Conservation (phyloP, 2,888 invertebrate genomes). For the Drosophila atroscutellata region DNA sequence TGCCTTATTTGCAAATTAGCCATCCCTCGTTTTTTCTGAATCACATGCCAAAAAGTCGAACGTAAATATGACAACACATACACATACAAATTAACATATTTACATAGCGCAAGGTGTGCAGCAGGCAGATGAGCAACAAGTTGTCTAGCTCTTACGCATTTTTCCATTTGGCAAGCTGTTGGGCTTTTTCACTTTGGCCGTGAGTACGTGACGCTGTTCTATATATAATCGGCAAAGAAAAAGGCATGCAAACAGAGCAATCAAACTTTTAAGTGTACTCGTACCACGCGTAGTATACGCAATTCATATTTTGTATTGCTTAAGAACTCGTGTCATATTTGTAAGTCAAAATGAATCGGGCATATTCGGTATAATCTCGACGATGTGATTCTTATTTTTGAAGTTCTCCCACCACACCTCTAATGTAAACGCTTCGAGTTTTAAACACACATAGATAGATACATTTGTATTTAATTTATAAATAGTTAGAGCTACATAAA, state of each 20-base stretch:
- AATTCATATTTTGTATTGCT: conserved; percentile 2
- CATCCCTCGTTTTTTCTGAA: conserved; percentile 25
- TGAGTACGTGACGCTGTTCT: conserved; percentile 40
- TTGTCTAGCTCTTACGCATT: conserved; percentile 37
- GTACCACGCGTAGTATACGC: conserved; percentile 31
- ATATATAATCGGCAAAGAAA: conserved; percentile 26
- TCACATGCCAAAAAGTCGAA: conserved; percentile 34
- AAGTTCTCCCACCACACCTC: not conserved
- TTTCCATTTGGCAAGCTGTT: conserved; percentile 16
- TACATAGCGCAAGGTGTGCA: not conserved
- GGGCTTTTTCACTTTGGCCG: conserved; percentile 25
- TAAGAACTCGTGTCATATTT: not conserved
- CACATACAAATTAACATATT: not conserved
- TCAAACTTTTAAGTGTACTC: conserved; percentile 1
- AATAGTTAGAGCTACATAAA: conserved; percentile 51
- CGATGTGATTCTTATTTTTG: not conserved
- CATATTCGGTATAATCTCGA: not conserved
- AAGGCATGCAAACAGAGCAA: not conserved
- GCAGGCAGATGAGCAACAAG: conserved; percentile 50
- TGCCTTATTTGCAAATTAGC: conserved; percentile 40
- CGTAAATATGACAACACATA: conserved; percentile 40
- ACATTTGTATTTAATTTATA: conserved; percentile 42
- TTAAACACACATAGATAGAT: conserved; percentile 31
- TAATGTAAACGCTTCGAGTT: not conserved
- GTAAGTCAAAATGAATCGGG: not conserved